A percentile compares a stretch with the other conserved stretches of the same genome.
phyloP scores from a whole-genome alignment of 2,113 vertebrate genomes.

The Columbina picui region DNA sequence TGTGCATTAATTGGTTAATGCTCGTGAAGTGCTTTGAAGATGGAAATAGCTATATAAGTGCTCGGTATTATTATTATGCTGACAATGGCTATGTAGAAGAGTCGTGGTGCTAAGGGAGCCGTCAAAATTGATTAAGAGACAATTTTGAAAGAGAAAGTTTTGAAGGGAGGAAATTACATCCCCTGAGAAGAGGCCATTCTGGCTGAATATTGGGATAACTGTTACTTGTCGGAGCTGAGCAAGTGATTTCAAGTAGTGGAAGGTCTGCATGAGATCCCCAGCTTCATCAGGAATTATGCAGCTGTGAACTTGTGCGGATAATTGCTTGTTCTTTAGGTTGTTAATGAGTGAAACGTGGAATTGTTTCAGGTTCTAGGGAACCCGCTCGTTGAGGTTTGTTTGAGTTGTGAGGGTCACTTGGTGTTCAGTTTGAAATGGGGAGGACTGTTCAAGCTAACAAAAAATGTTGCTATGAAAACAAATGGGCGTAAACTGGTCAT shows the following conservation, averaged over 20 bases:
- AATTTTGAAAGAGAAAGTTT: slow-evolving; percentile 2
- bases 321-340: not conserved
- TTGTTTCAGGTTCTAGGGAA: not conserved
- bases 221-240: not conserved
- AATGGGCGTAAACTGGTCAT: not conserved
- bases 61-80: slow-evolving; percentile 6
- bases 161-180: slow-evolving; percentile 20
- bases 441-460: not conserved
- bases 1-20: slow-evolving; percentile 21
- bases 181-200: not conserved
- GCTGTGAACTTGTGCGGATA: not conserved
- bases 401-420: not conserved
- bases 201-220: not conserved
- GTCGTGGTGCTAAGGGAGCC: not conserved
- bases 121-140: slow-evolving; percentile 27
- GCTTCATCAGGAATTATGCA: not conserved
- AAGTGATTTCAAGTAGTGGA: not conserved
- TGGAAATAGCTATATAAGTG: not conserved
- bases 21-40: slow-evolving; percentile 18
- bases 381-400: not conserved
- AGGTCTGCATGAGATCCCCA: not conserved
- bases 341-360: not conserved
- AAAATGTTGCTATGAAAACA: not conserved
- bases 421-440: not conserved
- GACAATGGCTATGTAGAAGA: not conserved